Evolutionary conservation across 2,888 invertebrate species (phyloP), one percentile per base, ranked within the genome.

Genomic region (Zonitis immaculata): DNA sequence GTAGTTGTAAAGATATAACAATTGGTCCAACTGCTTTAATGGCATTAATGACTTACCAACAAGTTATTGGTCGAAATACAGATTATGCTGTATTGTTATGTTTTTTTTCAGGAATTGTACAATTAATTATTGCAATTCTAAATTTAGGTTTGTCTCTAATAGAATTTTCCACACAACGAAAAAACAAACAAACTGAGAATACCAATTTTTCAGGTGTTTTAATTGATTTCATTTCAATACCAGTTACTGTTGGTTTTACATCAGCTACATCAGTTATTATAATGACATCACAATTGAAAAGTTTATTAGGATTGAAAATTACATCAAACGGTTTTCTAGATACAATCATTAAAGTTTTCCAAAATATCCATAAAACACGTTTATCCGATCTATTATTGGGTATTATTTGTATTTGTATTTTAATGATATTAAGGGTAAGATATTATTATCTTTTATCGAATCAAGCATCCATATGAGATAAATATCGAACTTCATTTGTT

Each of bases 11-110:
- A 62, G 90, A 91, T 70, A 90, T 91, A 52, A 90, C 91, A 6
- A 86, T 91, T 54, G 91, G 96, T 6, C 95, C 96, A 2, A 95
- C 95, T 0, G 95, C 96, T n/a, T 81, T 95, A 51, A 86, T 96
- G 83, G 89, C 95, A 0, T 80, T 96, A 27, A 91, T 96, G 89
- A 95, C 94, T 0, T 85, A 87, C 66, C 86, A 88, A 69, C 88
- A 88, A 74, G 83, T 87, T 45, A 79, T 81, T 61, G 85, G 85
- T 39, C 82, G 86, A 64, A 82, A 82, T 62, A 80, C 84, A 2
- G 87, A 90, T 66, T 91, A 91, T 73, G 92, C 92, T 1, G 82
- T 93, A 47, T 77, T 94, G 0, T 78, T 94, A 46, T 91, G 92
- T 68, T 90, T 94, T 69, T 78, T 93, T 16, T 85, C 89, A 6